These are phyloP conservation scores for Saturnia pavonia DNA, from an alignment of 2,888 invertebrate genomes.

Conservation along the genomic window DNA sequence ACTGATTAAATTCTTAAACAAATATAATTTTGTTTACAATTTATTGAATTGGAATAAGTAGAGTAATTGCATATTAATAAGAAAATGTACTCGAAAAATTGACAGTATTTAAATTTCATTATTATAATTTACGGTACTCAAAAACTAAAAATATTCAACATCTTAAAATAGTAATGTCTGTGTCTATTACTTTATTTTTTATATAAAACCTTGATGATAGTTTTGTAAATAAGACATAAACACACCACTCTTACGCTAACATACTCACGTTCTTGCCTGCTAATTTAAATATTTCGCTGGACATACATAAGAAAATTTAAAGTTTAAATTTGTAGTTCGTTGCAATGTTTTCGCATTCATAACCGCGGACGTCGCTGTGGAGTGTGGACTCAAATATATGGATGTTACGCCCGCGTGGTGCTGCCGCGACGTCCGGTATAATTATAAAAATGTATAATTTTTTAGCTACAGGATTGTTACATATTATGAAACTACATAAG, in stretches of 20 bases:
- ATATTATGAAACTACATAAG: not conserved
- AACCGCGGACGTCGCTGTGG: conserved; percentile 52
- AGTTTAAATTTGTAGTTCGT: conserved; percentile 41
- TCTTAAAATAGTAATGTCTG: too few species aligned
- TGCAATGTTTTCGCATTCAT: conserved; percentile 58
- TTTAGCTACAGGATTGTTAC: conserved; percentile 24
- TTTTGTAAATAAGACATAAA: too few species aligned
- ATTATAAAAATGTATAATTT: conserved; percentile 34
- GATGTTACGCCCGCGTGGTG: conserved; percentile 47
- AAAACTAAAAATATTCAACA: too few species aligned
- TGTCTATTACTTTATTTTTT: too few species aligned
- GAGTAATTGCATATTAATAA: not conserved
- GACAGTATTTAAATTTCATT: not conserved
- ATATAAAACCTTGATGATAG: too few species aligned
- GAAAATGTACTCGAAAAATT: not conserved
- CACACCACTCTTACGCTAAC: conserved; percentile 18
- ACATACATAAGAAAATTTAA: conserved; percentile 41
- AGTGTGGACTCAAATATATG: conserved; percentile 55
- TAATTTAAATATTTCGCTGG: conserved; percentile 49
- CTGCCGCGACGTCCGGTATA: conserved; percentile 30
- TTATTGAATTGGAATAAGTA: not conserved
- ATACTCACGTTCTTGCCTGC: conserved; percentile 32
- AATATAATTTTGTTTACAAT: not conserved
- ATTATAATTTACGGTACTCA: too few species aligned
- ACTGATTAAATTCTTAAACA: too few species aligned